These are phyloP conservation scores for Girardia tigrina DNA, from an alignment of 2,888 invertebrate genomes.

Conservation along the genomic window DNA sequence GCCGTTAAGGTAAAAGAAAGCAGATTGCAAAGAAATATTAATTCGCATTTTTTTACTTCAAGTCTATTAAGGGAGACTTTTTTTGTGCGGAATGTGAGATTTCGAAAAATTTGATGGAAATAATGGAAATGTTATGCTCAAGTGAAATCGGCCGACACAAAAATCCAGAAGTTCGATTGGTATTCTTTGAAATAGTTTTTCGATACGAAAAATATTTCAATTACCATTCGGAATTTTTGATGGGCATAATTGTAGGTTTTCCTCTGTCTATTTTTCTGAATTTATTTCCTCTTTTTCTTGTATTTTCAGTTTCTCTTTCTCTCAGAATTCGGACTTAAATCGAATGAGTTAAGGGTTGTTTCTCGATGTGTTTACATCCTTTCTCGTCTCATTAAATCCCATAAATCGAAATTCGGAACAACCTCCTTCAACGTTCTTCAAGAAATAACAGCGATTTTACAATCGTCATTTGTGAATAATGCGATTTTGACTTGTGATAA, in stretches of 20 bases:
- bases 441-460: constrained; percentile 8
- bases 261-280: background rate
- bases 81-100: constrained; percentile 6
- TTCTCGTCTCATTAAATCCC: background rate
- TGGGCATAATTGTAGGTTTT: background rate
- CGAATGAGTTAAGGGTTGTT: background rate
- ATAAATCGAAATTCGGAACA: background rate
- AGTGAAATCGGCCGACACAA: background rate
- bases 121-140: background rate
- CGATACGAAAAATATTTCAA: background rate
- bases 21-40: background rate
- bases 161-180: constrained; percentile 12
- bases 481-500: background rate
- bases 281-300: background rate
- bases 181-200: background rate
- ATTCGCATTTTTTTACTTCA: too few relatives aligned
- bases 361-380: background rate
- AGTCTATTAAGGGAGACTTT: background rate
- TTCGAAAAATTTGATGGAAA: background rate
- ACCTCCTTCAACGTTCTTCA: background rate
- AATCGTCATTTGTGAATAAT: constrained; percentile 4
- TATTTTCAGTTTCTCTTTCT: constrained; percentile 7
- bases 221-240: background rate
- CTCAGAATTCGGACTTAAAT: background rate
- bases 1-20: background rate